These are phyloP conservation scores for Solenopsis invicta DNA, from an alignment of 1,140 invertebrate species.

Conservation along the genomic window DNA sequence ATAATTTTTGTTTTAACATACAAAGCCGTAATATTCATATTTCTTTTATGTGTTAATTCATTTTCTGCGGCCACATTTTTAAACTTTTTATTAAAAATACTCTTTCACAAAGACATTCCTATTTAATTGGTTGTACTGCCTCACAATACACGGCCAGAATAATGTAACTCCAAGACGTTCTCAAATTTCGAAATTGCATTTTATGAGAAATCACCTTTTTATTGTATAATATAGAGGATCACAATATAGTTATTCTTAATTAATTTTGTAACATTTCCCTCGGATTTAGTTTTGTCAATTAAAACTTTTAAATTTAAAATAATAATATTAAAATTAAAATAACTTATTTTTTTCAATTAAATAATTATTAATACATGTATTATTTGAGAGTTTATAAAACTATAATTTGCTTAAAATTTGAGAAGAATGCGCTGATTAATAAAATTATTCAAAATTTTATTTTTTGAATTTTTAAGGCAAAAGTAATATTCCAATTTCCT, in stretches of 20 bases:
- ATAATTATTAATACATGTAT: not conserved
- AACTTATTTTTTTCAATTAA: not conserved
- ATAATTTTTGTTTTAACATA: not conserved
- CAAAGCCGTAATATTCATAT: slow-evolving; percentile 2
- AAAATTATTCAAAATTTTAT: not conserved
- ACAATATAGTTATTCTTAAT: too few relatives aligned
- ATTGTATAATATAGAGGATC: too few relatives aligned
- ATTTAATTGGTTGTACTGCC: not conserved
- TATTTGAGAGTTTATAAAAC: not conserved
- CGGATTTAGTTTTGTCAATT: not conserved
- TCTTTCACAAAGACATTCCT: not conserved
- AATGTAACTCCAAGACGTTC: not conserved
- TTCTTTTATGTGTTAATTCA: not conserved
- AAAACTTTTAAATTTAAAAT: not conserved
- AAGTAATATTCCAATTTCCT: not conserved
- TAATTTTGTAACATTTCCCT: not conserved
- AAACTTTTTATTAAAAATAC: not conserved
- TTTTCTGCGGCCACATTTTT: not conserved
- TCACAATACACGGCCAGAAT: not conserved
- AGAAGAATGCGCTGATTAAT: not conserved
- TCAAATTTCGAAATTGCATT: not conserved
- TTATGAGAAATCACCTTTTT: not conserved
- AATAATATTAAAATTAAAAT: not conserved
- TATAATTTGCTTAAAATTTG: not conserved
- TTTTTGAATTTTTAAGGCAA: not conserved